Evolutionary conservation across 2,797 vertebrate species (phyloP), one percentile per base, ranked within the genome.

Genomic region (Thalassophryne amazonica): DNA sequence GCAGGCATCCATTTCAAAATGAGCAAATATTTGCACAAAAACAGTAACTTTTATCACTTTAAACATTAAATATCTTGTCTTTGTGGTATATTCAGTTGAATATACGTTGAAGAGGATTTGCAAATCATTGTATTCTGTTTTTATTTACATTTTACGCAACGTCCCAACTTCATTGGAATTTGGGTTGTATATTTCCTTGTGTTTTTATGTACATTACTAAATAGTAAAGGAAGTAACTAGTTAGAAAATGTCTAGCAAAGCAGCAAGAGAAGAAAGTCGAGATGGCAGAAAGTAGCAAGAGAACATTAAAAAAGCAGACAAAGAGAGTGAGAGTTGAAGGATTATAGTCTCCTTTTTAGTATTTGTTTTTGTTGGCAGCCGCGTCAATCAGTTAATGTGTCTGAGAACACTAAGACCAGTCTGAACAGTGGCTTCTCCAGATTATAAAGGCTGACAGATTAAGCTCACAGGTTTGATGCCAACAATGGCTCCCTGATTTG

Each of bases 301-400:
- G 36, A 12, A 30, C 35, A 34, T 5, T 2, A 21, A 33, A 22
- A 11, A 23, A 12, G 39, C 32, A 54, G 29, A 27, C 7, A 6
- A 28, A 13, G 20, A 8, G 15, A 40, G 25, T 47, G 55, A 21
- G 28, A 38, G 47, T 28, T 15, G 22, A 19, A 47, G 57, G 62
- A 49, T 65, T 64, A 58, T 24, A 25, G 48, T 12, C 52, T 50
- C 48, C 51, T 62, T 70, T 55, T 56, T 46, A 23, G 14, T 9
- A 42, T 49, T 67, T 80, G 66, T 78, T 86, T 73, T 50, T 3
- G 33, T 77, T 78, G 73, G 71, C 60, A 3, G 14, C 18, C 48
- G 59, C 52, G 60, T 69, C 81, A 79, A 80, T 76, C 58, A 68
- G 65, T 72, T 79, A 77, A 82, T 76, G 77, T 38, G 53, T 56